Conservation (phyloP, 2,797 vertebrate species). For the Champsocephalus esox region DNA sequence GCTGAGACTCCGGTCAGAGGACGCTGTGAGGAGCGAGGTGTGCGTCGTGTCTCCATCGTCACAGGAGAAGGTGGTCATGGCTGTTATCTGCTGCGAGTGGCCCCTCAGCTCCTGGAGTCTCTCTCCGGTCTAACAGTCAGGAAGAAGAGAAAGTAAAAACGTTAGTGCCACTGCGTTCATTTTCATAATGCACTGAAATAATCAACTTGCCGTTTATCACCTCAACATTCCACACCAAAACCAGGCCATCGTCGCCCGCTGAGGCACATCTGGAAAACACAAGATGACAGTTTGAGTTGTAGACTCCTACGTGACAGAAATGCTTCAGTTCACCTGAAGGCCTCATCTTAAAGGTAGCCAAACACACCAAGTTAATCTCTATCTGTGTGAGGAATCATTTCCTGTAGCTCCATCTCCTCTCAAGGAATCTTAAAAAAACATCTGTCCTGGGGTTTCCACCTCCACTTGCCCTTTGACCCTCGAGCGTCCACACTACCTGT, state of each 20-base stretch:
- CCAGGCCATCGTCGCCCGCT: conserved; percentile 93
- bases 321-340: conserved; percentile 1
- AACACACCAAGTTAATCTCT: conserved; percentile 35
- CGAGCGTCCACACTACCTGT: conserved; percentile 69
- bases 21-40: conserved; percentile 90
- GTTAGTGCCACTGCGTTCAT: conserved; percentile 13
- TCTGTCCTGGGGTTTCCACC: conserved; percentile 80
- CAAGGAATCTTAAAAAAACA: conserved; percentile 66
- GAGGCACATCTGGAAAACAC: conserved; percentile 91
- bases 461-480: conserved; percentile 84
- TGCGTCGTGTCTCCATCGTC: conserved; percentile 38
- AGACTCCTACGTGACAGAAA: background rate
- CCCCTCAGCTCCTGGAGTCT: conserved; percentile 90
- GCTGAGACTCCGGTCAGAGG: conserved; percentile 93
- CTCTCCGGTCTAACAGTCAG: conserved; percentile 89
- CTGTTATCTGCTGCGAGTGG: conserved; percentile 95
- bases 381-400: conserved; percentile 61
- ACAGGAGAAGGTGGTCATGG: conserved; percentile 86
- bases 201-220: conserved; percentile 72
- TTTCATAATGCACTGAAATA: background rate
- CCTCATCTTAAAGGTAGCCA: conserved; percentile 24
- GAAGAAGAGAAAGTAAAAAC: background rate
- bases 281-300: background rate
- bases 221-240: conserved; percentile 94
- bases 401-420: conserved; percentile 33